Base-by-base conservation (phyloP, 2,797 vertebrate species). In the Clarias pachynema region DNA sequence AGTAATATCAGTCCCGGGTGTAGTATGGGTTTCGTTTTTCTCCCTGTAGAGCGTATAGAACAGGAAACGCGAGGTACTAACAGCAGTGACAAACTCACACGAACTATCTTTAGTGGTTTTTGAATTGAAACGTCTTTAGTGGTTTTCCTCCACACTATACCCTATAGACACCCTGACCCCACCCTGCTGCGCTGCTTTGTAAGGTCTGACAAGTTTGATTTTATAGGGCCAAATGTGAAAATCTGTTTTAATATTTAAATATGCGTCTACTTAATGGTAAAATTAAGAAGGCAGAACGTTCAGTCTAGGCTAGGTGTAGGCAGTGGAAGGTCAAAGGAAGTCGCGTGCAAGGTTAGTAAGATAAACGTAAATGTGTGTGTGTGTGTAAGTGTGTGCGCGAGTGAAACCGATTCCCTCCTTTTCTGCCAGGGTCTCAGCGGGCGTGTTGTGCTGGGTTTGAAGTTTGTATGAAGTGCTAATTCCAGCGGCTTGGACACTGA, bases 401-500 rank as follows among this genome's bases (percentile, higher is more conserved):
- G 72, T 53, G 62, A 22, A 75, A 65, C 82, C 1, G 22, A 74
- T 57, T 40, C 81, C 24, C 24, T 60, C 8, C 44, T 77, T 68
- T 66, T 66, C 44, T 84, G 62, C 22, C 72, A 16, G 49, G 49
- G 73, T 84, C 83, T 78, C 72, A n/a, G 62, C 7, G 29, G 62
- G 62, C 18, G 62, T 84, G 74, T 82, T 77, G 81, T 22, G 63
- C 81, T 63, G 73, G 80, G 63, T 86, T 86, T 83, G 74, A 86
- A 84, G 79, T 79, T 72, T 81, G 73, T 82, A 84, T 84, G 82
- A 87, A 83, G 81, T 84, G 85, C 77, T 77, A 83, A 88, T 75
- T 83, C 81, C 85, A 83, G 40, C 24, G 57, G 85, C 63, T 72
- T 75, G 65, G 74, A 75, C 80, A 62, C 74, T 87, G 84, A 87